Evolutionary conservation across 2,888 invertebrate species (phyloP).

Genomic region (Phyllotreta cruciferae): DNA sequence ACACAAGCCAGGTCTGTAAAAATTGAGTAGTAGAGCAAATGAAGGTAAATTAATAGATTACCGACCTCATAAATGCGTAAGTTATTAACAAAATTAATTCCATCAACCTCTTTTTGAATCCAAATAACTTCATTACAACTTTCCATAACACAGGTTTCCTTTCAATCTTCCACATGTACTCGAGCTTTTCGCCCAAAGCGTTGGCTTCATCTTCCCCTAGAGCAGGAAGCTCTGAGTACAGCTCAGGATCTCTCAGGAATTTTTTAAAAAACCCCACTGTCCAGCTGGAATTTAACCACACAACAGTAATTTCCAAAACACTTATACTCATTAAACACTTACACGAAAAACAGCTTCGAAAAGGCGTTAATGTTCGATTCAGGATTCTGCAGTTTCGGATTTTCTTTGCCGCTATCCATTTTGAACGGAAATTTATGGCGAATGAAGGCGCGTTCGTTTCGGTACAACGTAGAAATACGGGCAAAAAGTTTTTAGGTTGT

Average conservation of each 20-base stretch:
- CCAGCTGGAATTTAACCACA: slow-evolving; percentile 1
- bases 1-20: slow-evolving; percentile 9
- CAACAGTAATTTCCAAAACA: no score
- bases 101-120: background rate
- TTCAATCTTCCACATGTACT: background rate
- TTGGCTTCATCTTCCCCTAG: background rate
- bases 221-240: background rate
- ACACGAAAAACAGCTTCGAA: slow-evolving; percentile 11
- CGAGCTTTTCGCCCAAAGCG: background rate
- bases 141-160: slow-evolving; percentile 6
- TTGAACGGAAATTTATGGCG: background rate
- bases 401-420: slow-evolving; percentile 4
- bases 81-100: slow-evolving; percentile 3
- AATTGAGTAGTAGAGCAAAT: background rate
- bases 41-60: background rate
- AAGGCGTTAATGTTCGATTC: slow-evolving; percentile 1
- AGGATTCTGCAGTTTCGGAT: slow-evolving; percentile 3
- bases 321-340: background rate
- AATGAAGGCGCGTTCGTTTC: background rate
- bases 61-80: slow-evolving; percentile 7
- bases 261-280: slow-evolving; percentile 11
- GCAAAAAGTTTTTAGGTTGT: slow-evolving; percentile 7
- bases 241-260: background rate
- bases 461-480: background rate
- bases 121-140: background rate